Evolutionary conservation across 2,797 vertebrate genomes (phyloP), one percentile per base, ranked within the genome.

Genomic region (Leptoclinus maculatus): DNA sequence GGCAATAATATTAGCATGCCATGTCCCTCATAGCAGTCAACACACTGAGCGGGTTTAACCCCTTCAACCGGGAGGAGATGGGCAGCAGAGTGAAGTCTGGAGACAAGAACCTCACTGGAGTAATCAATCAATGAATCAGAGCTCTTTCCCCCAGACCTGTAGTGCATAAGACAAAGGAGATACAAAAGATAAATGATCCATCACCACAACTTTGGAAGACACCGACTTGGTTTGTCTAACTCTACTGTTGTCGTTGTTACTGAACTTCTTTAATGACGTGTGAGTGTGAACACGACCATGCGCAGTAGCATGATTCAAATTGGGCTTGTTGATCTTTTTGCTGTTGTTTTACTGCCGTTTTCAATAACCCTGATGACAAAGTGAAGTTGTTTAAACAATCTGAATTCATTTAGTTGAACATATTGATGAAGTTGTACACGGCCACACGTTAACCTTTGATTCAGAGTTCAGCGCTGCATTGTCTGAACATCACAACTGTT

Each of bases 1-100:
- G 88, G 86, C 87, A 92, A 88, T 90, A 89, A 92, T 89, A 93
- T 92, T 87, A 90, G 82, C 85, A 82, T 89, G 84, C 74, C 68
- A 83, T 88, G 78, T 84, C 82, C 78, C 66, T 76, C 71, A 43
- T 62, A 70, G 72, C 39, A 71, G 67, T 70, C 74, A 65, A 45
- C 79, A 80, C 72, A 51, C 54, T 58, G 74, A n/a, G 58, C 14
- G 49, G 36, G 32, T 70, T 75, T 78, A 82, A 77, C 54, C 32
- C 68, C 59, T 79, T 54, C 66, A 16, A 4, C 57, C 36, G 56
- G 60, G 60, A 47, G 62, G 45, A 71, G 65, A 75, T 27, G 53
- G 43, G 32, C 27, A 51, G 49, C 25, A 47, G 39, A 41, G 23
- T 2, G 34, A 54, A 54, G 54, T 47, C 43, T 47, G 43, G 68